Evolutionary conservation across 2,888 invertebrate species (phyloP).

Genomic region (Cantharis rustica): DNA sequence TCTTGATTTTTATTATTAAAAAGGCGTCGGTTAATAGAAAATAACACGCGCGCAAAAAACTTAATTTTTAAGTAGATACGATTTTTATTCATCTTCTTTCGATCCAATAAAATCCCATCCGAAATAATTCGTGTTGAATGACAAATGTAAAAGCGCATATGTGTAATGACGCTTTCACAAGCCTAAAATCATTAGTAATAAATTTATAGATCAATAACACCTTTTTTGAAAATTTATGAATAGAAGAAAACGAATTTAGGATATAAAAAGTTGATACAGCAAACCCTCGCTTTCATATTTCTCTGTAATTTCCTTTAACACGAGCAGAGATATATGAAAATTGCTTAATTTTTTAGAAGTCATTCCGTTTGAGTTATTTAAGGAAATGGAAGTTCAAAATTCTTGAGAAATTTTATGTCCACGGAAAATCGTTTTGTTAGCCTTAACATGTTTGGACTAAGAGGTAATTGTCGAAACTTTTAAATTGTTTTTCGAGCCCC

Average conservation of each 20-base stretch:
- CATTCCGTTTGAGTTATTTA: neutral
- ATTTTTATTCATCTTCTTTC: neutral
- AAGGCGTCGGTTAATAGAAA: slow-evolving; percentile 7
- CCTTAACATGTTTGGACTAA: neutral
- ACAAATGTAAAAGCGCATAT: neutral
- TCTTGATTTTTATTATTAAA: slow-evolving; percentile 17
- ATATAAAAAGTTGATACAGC: neutral
- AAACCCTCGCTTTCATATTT: neutral
- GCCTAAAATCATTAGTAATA: neutral
- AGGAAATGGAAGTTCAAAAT: neutral
- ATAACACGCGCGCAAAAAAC: slow-evolving; percentile 4
- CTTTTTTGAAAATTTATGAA: neutral
- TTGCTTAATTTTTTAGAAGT: neutral
- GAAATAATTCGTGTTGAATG: neutral
- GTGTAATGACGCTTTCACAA: neutral
- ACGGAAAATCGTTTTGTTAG: neutral
- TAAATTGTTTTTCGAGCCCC: neutral
- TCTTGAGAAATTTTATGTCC: neutral
- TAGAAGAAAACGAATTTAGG: neutral
- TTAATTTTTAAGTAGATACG: neutral
- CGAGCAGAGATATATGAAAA: neutral
- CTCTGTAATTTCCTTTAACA: neutral
- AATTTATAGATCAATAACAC: neutral
- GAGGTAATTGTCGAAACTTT: neutral
- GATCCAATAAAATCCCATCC: neutral